Base-by-base conservation (phyloP, 2,888 invertebrate species). In the Diarsia rubi region DNA sequence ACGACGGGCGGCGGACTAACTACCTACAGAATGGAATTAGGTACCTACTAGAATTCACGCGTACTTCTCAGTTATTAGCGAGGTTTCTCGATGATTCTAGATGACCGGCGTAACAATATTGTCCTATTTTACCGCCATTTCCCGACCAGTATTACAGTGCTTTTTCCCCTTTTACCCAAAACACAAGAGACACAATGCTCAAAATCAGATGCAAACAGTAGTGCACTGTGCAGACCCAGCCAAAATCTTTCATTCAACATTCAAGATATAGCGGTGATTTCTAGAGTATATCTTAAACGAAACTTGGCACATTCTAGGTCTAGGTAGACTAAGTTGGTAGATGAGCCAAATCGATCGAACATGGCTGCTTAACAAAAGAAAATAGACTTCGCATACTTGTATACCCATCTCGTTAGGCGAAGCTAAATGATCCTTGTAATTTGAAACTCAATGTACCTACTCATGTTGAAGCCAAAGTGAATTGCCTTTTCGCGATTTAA, bases 361-460 rank as follows among this genome's bases (percentile, higher is more conserved):
- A 72, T 66, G 44, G 65, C 65, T 44, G 76, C 54, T 37, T n/a
- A 42, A 71, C 65, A 66, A 52, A 80, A 82, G 68, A 74, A 74
- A 64, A 69, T 42, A 21, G 3, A 52, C 64, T 59, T 62, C 63
- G 45, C 68, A 45, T 49, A 77, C 68, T 60, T 66, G 49, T 75
- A 57, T 42, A 77, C 68, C 44, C 66, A 62, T 73, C 74, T 62
- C 73, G 65, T 83, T 70, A 74, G 59, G 64, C 65, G 42, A 59
- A 69, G 62, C n/a, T 71, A 69, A 84, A 82, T 65, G 84, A 80
- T 62, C 62, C 84, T 49, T 82, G 71, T 84, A 84, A 80, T 74
- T 66, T 62, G 52, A 79, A 57, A 73, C 70, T 52, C n/a, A 52
- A 52, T 63, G 57, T 49, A 37, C 31, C 31, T 31, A 4, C 6